phyloP scores from a whole-genome alignment of 2,888 invertebrate genomes.

The Leucozona laternaria region DNA sequence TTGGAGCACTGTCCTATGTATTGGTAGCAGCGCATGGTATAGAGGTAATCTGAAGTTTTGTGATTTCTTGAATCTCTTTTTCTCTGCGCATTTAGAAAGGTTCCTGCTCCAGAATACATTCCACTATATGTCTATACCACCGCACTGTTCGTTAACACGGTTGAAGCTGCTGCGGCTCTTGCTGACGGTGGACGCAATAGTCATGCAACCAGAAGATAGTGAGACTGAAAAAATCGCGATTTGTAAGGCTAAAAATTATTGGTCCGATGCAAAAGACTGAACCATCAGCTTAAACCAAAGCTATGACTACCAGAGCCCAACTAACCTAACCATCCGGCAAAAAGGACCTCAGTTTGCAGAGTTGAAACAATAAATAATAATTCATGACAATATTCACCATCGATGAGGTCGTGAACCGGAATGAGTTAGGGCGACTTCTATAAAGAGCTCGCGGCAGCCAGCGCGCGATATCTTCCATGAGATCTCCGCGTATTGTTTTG shows the following conservation, averaged over 20 bases:
- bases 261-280: conserved; percentile 13
- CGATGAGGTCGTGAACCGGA: conserved; percentile 69
- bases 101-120: conserved; percentile 51
- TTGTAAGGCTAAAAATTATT: conserved; percentile 73
- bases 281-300: background rate
- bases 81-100: conserved; percentile 42
- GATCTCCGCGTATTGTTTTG: conserved; percentile 45
- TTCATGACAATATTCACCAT: conserved; percentile 69
- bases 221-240: conserved; percentile 47
- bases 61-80: conserved; percentile 50
- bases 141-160: conserved; percentile 16
- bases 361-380: conserved; percentile 70
- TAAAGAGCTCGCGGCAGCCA: conserved; percentile 34
- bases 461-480: conserved; percentile 11
- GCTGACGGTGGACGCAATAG: conserved; percentile 5
- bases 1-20: background rate
- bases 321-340: conserved; percentile 21
- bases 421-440: conserved; percentile 65
- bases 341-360: conserved; percentile 40
- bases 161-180: conserved; percentile 19
- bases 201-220: conserved; percentile 20
- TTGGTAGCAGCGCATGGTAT: background rate
- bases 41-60: conserved; percentile 21
- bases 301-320: conserved; percentile 10
- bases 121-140: background rate